Evolutionary conservation across 2,797 vertebrate genomes (phyloP), one percentile per base, ranked within the genome.

Genomic region (Oryzias dopingdopingensis): DNA sequence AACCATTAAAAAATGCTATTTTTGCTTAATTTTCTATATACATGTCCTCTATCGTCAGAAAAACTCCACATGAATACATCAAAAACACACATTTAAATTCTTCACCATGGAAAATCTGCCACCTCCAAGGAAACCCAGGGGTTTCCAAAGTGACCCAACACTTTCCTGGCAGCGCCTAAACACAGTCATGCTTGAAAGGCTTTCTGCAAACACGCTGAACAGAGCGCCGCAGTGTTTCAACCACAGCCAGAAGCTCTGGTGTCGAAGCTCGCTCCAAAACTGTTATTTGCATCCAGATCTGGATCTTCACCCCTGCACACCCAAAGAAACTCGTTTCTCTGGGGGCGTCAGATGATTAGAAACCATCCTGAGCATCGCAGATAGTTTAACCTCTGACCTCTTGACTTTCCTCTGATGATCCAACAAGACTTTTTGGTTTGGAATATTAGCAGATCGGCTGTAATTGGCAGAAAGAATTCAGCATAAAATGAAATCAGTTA

Each of bases 221-320:
- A 65, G 54, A 65, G 48, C 40, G 8, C 3, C 15, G 61, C 56
- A 57, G 52, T 61, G 47, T 70, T 65, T 23, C 55, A 13, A 18
- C 54, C 62, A 18, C 62, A 63, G 40, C 4, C 55, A 10, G 50
- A 20, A 42, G 44, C 47, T 51, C 42, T 26, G 2, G 52, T 57
- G 22, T 52, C 49, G 10, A 66, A 63, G 52, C 51, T 16, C 22
- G 59, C 47, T 42, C 44, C 56, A 63, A 59, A 69, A 57, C 57
- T 69, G 65, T 54, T 57, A 65, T 64, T 53, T 72, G 55, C 59
- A 37, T 52, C 56, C 65, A 59, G 56, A 68, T 61, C 57, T 45
- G 42, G 40, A 61, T 49, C 49, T 59, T 51, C 55, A 44, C 54
- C 23, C 32, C 58, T 59, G 16, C 61, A 50, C 53, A 51, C 56